Conservation (phyloP, 2,113 vertebrate species). For the Alosa alosa region DNA sequence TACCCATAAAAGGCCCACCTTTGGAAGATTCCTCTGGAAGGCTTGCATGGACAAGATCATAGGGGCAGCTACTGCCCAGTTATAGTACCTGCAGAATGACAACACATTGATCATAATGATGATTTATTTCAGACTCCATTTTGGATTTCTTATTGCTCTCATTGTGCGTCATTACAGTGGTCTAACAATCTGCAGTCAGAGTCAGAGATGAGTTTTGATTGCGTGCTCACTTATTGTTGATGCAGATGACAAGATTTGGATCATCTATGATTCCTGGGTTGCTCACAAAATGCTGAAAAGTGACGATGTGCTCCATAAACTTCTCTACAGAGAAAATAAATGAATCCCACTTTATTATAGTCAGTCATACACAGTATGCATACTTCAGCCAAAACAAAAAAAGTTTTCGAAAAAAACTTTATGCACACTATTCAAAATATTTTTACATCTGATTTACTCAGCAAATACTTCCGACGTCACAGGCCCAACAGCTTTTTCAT, state of each 20-base stretch:
- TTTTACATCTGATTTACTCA: not conserved
- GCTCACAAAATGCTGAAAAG: conserved; percentile 82
- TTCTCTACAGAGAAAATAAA: conserved; percentile 69
- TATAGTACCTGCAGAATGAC: conserved; percentile 81
- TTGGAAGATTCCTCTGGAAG: conserved; percentile 88
- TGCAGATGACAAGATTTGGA: conserved; percentile 87
- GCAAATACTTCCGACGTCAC: too few relatives aligned
- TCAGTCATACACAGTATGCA: not conserved
- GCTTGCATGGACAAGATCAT: conserved; percentile 88
- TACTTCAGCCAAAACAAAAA: not conserved
- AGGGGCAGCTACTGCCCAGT: conserved; percentile 92
- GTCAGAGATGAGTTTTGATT: not conserved
- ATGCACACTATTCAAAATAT: not conserved
- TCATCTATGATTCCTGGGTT: conserved; percentile 88
- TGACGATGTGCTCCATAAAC: conserved; percentile 82
- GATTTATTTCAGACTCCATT: not conserved
- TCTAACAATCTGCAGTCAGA: not conserved
- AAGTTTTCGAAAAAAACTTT: not conserved
- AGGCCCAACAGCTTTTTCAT: too few relatives aligned
- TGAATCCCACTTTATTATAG: not conserved
- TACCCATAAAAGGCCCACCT: conserved; percentile 69
- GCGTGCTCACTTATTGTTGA: conserved; percentile 83
- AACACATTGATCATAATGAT: not conserved
- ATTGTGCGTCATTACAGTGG: not conserved
- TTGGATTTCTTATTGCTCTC: not conserved